A percentile compares a stretch with the other conserved stretches of the same genome.
These are phyloP conservation scores for Danio rerio DNA, from an alignment of 2,113 vertebrate genomes.

Conservation along the genomic window GRCz12tu NC_133180.1:33343001-33343500, in stretches of 20 bases:
- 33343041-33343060: background rate
- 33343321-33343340: constrained; percentile 37
- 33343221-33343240: constrained; percentile 60
- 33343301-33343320: constrained; percentile 51
- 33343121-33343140: background rate
- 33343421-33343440: constrained; percentile 68
- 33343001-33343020: background rate
- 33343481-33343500: constrained; percentile 58
- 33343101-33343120: background rate
- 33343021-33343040: background rate
- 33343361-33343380: constrained; percentile 56
- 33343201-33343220: constrained; percentile 42
- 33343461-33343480: constrained; percentile 67
- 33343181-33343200: constrained; percentile 48
- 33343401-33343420: constrained; percentile 66
- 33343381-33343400: constrained; percentile 67
- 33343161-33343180: constrained; percentile 51
- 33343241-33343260: constrained; percentile 62
- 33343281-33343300: constrained; percentile 69
- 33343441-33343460: constrained; percentile 73
- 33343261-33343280: constrained; percentile 70
- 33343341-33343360: constrained; percentile 43
- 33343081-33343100: background rate
- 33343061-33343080: background rate
- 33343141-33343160: background rate